Evolutionary conservation across 2,888 invertebrate genomes (phyloP).

Genomic region (Adelphocoris suturalis): DNA sequence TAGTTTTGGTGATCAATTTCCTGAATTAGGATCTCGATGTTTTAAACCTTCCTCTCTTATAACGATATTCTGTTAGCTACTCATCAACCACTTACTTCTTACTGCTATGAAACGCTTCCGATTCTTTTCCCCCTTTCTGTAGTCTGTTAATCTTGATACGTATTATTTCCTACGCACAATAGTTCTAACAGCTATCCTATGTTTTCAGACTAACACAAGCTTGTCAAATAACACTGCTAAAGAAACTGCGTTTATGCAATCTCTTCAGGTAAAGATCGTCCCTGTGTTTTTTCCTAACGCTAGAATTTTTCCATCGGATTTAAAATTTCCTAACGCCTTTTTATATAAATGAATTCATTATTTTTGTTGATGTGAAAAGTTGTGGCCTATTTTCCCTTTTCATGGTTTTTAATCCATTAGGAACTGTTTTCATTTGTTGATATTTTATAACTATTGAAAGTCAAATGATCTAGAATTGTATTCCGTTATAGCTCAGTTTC

Average conservation of each 20-base stretch:
- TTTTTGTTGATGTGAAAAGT: background rate
- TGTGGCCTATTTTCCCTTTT: background rate
- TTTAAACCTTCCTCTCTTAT: background rate
- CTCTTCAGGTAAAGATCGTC: conserved; percentile 74
- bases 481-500: too few relatives aligned
- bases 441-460: background rate
- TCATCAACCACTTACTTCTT: background rate
- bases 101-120: background rate
- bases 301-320: too few relatives aligned
- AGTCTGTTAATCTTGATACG: background rate
- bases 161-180: background rate
- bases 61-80: background rate
- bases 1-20: background rate
- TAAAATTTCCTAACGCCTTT: too few relatives aligned
- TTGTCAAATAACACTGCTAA: conserved; percentile 74
- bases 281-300: background rate
- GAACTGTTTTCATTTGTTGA: too few relatives aligned
- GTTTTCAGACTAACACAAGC: conserved; percentile 75
- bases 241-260: conserved; percentile 75
- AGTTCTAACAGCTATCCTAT: conserved; percentile 53
- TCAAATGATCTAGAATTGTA: too few relatives aligned
- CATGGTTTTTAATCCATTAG: too few relatives aligned
- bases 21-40: background rate
- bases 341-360: background rate
- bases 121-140: background rate